phyloP scores from a whole-genome alignment of 2,113 vertebrate genomes.

The Sterna hirundo region DNA sequence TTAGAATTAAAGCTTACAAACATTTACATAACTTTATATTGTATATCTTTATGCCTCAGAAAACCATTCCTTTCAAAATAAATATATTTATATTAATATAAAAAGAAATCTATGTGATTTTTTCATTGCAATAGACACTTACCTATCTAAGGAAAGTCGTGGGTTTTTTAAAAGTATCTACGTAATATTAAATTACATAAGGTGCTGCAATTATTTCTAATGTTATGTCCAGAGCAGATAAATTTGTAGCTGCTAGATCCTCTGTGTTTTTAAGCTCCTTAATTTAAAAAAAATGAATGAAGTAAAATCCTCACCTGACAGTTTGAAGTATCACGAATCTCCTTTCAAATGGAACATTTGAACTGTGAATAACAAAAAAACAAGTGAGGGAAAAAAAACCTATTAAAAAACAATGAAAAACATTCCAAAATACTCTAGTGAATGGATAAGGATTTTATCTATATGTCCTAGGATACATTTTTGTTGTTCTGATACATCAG shows the following conservation, averaged over 20 bases:
- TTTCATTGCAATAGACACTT: slow-evolving; percentile 12
- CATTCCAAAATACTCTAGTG: not conserved
- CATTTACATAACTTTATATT: not conserved
- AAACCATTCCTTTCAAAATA: not conserved
- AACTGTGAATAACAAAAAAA: not conserved
- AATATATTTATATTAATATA: not conserved
- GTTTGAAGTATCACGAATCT: slow-evolving; percentile 50
- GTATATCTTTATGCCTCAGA: not conserved
- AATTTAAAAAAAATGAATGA: slow-evolving; percentile 42
- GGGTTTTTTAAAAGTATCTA: not conserved
- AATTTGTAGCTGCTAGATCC: slow-evolving; percentile 59
- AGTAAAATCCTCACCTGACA: slow-evolving; percentile 45
- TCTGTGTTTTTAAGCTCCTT: slow-evolving; percentile 40
- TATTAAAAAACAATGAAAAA: slow-evolving; percentile 19
- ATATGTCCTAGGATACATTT: not conserved
- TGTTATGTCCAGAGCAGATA: slow-evolving; percentile 51
- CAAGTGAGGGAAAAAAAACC: not conserved
- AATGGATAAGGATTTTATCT: not conserved
- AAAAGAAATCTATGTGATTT: not conserved
- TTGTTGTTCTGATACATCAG: not conserved
- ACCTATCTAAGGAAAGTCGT: not conserved
- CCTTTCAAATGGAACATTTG: slow-evolving; percentile 49
- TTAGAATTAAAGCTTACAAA: not conserved
- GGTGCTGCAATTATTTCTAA: slow-evolving; percentile 67
- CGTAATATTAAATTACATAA: not conserved